Percentiles rank a stretch among this genome's conserved stretches.
Conservation (phyloP, 2,113 vertebrate genomes). For the Chauna torquata region DNA sequence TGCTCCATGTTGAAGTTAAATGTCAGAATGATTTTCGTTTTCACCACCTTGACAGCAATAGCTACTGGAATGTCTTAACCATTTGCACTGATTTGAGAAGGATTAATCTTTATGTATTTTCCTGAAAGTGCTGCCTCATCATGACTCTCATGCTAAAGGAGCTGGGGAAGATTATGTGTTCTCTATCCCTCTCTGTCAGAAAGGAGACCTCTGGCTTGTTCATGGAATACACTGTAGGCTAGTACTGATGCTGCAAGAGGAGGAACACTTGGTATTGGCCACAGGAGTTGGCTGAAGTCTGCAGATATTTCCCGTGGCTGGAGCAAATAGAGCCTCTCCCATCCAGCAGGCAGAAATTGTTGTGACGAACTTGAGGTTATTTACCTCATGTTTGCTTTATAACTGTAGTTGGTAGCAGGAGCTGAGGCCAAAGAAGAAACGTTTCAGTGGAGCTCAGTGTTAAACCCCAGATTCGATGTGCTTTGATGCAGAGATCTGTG, state of each 20-base stretch:
- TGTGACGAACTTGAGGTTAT: not conserved
- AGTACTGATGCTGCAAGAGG: not conserved
- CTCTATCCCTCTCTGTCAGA: not conserved
- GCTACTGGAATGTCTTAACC: not conserved
- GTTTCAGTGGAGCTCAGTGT: not conserved
- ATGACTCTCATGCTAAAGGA: not conserved
- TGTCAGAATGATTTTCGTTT: not conserved
- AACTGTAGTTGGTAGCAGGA: not conserved
- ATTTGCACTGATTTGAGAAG: not conserved
- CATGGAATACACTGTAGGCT: not conserved
- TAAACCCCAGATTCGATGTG: not conserved
- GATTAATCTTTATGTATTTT: not conserved
- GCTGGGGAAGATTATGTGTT: not conserved
- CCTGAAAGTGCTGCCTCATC: not conserved
- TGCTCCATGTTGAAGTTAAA: not conserved
- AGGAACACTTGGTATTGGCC: accelerated
- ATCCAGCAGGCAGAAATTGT: not conserved
- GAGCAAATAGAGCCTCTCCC: not conserved
- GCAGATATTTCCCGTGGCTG: not conserved
- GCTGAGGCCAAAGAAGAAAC: not conserved
- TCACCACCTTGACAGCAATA: not conserved
- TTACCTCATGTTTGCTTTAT: not conserved
- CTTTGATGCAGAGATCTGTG: not conserved
- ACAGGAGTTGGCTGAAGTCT: not conserved
- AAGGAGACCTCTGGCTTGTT: not conserved